These are phyloP conservation scores for Ctena decussata DNA, from an alignment of 2,888 invertebrate genomes.

Conservation along the genomic window DNA sequence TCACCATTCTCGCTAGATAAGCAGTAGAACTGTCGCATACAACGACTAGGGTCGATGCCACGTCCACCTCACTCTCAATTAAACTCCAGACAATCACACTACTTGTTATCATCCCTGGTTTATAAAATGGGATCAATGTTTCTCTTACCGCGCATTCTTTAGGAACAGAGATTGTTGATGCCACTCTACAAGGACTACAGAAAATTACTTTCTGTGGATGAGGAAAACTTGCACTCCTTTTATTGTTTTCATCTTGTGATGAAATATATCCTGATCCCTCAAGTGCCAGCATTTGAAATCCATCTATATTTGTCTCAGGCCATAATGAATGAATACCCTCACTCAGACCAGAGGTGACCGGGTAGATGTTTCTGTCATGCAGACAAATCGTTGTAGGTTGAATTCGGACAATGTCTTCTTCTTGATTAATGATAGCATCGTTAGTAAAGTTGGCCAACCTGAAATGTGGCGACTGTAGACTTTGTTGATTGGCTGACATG, in stretches of 20 bases:
- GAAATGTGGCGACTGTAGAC: slow-evolving; percentile 16
- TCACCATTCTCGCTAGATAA: neutral
- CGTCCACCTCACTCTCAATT: slow-evolving; percentile 1
- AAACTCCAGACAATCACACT: slow-evolving; percentile 38
- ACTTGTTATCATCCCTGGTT: slow-evolving; percentile 37
- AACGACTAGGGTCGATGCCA: neutral
- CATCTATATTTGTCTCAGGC: slow-evolving; percentile 37
- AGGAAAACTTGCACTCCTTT: neutral
- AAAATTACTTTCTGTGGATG: slow-evolving; percentile 15
- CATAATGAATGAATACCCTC: slow-evolving; percentile 24
- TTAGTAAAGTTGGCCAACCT: neutral
- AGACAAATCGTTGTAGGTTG: slow-evolving; percentile 13
- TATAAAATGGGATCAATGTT: slow-evolving; percentile 11
- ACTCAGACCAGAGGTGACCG: slow-evolving; percentile 15
- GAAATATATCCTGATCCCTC: slow-evolving; percentile 28
- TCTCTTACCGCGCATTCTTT: slow-evolving; percentile 28
- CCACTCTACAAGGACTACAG: slow-evolving; percentile 35
- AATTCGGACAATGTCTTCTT: neutral
- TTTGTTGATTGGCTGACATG: slow-evolving; percentile 30
- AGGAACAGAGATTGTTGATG: slow-evolving; percentile 19
- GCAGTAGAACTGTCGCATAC: neutral
- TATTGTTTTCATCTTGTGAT: neutral
- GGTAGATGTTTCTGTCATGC: slow-evolving; percentile 26
- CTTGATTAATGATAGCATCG: neutral
- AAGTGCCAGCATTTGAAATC: slow-evolving; percentile 34